A percentile compares a stretch with the other conserved stretches of the same genome.
phyloP scores from a whole-genome alignment of 2,797 vertebrate species.

The Cossypha niveicapilla region DNA sequence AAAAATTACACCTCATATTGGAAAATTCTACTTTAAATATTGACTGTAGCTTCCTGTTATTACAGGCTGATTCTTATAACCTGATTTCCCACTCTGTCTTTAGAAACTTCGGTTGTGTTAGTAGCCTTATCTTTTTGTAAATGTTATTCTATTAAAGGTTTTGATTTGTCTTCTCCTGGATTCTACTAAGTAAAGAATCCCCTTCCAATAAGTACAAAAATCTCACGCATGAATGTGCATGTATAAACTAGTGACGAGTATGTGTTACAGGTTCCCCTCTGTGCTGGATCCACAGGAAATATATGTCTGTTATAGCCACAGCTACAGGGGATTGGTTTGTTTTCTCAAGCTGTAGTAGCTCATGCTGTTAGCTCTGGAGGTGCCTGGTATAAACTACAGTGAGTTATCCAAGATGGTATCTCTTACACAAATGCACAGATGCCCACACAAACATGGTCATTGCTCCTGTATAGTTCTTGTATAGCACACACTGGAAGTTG shows the following conservation, averaged over 20 bases:
- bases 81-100: not conserved
- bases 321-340: slow-evolving; percentile 58
- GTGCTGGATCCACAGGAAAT: slow-evolving; percentile 50
- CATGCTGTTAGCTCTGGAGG: slow-evolving; percentile 58
- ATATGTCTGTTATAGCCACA: slow-evolving; percentile 45
- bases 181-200: not conserved
- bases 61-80: not conserved
- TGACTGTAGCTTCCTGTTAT: not conserved
- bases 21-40: not conserved
- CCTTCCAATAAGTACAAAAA: slow-evolving; percentile 1
- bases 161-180: not conserved
- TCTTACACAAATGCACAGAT: slow-evolving; percentile 9
- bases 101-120: not conserved
- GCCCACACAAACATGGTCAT: not conserved
- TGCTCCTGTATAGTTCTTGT: not conserved
- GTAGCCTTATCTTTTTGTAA: slow-evolving; percentile 3
- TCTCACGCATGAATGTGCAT: slow-evolving; percentile 26
- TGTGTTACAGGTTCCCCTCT: slow-evolving; percentile 59
- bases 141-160: slow-evolving; percentile 17
- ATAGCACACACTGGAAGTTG: not conserved
- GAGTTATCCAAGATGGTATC: slow-evolving; percentile 43
- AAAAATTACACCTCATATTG: not conserved
- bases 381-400: slow-evolving; percentile 29
- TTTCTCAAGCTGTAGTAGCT: slow-evolving; percentile 50
- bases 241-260: not conserved